A percentile compares a stretch with the other conserved stretches of the same genome.
These are phyloP conservation scores for Ictalurus punctatus DNA, from an alignment of 2,113 vertebrate genomes.

Conservation along the genomic window DNA sequence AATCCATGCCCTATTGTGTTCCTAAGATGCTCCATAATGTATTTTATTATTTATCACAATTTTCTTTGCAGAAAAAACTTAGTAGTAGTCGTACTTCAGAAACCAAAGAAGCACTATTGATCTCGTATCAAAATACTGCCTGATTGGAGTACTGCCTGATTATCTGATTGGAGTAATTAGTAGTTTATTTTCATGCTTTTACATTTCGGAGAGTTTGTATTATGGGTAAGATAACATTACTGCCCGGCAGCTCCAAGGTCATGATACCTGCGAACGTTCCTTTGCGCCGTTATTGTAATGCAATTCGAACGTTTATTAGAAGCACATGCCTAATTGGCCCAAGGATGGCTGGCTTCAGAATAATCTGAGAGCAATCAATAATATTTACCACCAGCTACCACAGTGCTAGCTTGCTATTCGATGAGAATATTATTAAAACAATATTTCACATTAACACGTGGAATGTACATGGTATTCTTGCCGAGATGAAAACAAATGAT, in stretches of 20 bases:
- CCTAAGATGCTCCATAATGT: background rate
- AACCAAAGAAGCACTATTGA: background rate
- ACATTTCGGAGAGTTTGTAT: background rate
- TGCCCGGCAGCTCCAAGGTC: background rate
- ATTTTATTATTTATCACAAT: too few relatives aligned
- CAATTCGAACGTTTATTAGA: background rate
- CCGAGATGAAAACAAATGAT: background rate
- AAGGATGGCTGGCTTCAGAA: background rate
- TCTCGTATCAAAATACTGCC: background rate
- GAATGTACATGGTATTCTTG: background rate
- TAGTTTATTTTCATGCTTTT: background rate
- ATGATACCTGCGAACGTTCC: background rate
- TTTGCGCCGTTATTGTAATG: background rate
- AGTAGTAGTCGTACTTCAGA: background rate
- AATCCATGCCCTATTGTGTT: background rate
- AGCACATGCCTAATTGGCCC: background rate
- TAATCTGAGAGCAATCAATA: background rate
- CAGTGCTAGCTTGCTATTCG: background rate
- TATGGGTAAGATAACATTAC: background rate
- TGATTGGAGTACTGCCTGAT: too few relatives aligned
- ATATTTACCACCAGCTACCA: background rate
- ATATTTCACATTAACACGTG: background rate
- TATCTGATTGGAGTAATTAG: background rate
- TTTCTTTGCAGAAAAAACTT: background rate
- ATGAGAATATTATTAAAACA: background rate